A percentile compares a stretch with the other conserved stretches of the same genome.
Conservation (phyloP, 2,113 vertebrate genomes). For the Ameiurus melas region DNA sequence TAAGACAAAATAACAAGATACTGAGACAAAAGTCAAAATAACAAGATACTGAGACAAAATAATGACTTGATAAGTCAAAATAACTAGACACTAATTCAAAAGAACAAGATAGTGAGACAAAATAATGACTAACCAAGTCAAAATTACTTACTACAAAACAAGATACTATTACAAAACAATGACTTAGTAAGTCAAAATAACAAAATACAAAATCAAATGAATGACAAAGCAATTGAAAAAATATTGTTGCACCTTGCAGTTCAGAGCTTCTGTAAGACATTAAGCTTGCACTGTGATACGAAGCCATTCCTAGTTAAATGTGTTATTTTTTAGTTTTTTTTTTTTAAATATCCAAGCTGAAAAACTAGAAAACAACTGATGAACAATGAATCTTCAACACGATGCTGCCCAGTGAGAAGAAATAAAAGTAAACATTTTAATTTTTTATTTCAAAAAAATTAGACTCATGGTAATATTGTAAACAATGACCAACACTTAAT, state of each 20-base stretch:
- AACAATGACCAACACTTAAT: background rate
- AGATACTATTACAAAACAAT: background rate
- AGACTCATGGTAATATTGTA: background rate
- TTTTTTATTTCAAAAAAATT: background rate
- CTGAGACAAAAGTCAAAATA: background rate
- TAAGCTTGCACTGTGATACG: background rate
- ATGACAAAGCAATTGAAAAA: background rate
- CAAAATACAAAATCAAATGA: background rate
- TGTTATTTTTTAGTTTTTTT: background rate
- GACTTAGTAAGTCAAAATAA: background rate
- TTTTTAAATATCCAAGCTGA: background rate
- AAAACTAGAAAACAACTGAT: background rate
- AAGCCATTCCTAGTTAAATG: background rate
- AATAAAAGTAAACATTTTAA: background rate
- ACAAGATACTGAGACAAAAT: background rate
- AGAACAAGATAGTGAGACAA: background rate
- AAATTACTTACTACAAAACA: too few species aligned
- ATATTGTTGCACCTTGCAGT: background rate
- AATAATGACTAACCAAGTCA: too few species aligned
- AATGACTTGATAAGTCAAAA: background rate
- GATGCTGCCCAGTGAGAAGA: background rate
- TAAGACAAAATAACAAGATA: background rate
- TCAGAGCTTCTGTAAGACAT: background rate
- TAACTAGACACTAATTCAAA: background rate
- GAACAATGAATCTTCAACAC: background rate